phyloP scores from a whole-genome alignment of 30 jellyfish, hydroid and myxozoan genomes.

The Sanderia malayensis region DNA sequence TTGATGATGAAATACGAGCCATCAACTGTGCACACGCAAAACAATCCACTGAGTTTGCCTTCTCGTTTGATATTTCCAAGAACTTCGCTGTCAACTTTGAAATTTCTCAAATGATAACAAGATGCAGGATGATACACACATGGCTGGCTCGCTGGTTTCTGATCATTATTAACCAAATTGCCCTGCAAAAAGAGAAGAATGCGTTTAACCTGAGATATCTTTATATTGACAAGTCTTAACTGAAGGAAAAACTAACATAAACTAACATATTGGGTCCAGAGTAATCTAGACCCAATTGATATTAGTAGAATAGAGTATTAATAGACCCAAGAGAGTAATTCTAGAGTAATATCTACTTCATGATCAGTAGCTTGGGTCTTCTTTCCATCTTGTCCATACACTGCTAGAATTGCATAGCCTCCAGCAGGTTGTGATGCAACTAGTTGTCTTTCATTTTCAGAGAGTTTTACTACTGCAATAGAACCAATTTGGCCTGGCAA shows the following conservation, averaged over 20 bases:
- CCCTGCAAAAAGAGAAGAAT: conserved; percentile 14
- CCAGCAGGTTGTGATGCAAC: conserved; percentile 96
- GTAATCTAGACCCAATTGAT: too few species aligned
- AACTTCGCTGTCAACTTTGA: conserved; percentile 63
- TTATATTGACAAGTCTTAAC: too few species aligned
- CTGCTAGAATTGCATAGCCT: conserved; percentile 79
- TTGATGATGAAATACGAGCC: conserved; percentile 73
- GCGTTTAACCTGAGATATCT: too few species aligned
- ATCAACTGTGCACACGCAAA: conserved; percentile 76
- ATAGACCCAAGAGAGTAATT: too few species aligned
- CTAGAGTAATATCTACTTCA: too few species aligned
- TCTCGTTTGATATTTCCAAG: conserved; percentile 71
- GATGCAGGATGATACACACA: conserved; percentile 29
- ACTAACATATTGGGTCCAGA: too few species aligned
- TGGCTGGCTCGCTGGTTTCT: background rate
- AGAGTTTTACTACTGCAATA: conserved; percentile 43
- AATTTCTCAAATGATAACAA: conserved; percentile 17
- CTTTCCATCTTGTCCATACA: conserved; percentile 21
- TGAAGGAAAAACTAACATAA: too few species aligned
- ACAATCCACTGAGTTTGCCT: conserved; percentile 54
- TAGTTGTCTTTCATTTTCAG: conserved; percentile 53
- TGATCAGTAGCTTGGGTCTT: too few species aligned
- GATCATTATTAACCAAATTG: background rate
- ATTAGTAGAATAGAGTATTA: too few species aligned
- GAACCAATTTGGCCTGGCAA: conserved; percentile 87